Conservation (phyloP, 2,797 vertebrate species). For the Lates japonicus region DNA sequence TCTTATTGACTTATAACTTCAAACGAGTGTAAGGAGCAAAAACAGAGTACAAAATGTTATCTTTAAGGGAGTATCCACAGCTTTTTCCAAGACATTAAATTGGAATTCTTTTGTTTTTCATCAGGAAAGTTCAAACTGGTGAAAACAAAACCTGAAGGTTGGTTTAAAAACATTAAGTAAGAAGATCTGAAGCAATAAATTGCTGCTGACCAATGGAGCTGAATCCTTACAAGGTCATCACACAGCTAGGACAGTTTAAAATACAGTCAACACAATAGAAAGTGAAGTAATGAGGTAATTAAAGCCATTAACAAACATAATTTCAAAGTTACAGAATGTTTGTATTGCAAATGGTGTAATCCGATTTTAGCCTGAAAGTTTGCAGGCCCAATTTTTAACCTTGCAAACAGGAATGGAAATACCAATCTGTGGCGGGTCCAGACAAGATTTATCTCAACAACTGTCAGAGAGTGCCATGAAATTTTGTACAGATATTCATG, state of each 20-base stretch:
- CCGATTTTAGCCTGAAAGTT: background rate
- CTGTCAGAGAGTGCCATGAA: background rate
- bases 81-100: background rate
- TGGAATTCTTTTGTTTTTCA: background rate
- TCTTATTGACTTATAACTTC: background rate
- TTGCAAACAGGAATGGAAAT: background rate
- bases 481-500: background rate
- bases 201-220: background rate
- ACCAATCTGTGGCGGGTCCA: too few relatives aligned
- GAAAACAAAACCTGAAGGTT: slow-evolving; percentile 4
- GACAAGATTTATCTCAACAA: too few relatives aligned
- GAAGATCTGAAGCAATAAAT: background rate
- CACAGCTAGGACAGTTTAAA: background rate
- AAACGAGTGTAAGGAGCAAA: background rate
- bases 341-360: background rate
- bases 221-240: background rate
- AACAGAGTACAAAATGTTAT: background rate
- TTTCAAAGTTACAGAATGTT: background rate
- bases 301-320: background rate
- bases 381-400: background rate
- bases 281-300: background rate
- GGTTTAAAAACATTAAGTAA: background rate
- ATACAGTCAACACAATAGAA: background rate
- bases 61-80: background rate
- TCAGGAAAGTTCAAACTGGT: background rate